Conservation (phyloP, 2,797 vertebrate genomes). For the Coluber constrictor region DNA sequence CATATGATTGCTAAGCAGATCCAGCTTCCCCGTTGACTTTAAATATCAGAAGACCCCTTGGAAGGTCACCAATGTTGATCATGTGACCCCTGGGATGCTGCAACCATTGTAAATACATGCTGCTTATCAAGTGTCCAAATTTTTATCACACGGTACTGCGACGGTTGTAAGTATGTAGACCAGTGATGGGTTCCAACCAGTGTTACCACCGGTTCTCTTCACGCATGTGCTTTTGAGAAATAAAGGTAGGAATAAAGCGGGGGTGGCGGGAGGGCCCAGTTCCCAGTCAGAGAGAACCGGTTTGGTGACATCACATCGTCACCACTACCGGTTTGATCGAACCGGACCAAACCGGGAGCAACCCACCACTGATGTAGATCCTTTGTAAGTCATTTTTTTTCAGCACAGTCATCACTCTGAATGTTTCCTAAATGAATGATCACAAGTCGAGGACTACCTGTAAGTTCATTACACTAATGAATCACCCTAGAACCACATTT, state of each 20-base stretch:
- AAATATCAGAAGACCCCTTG: background rate
- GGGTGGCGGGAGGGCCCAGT: no score
- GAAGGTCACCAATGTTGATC: background rate
- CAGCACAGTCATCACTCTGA: background rate
- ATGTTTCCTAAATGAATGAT: background rate
- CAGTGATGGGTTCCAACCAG: no score
- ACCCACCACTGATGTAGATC: background rate
- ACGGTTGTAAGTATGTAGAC: background rate
- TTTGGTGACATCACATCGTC: no score
- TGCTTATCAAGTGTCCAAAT: background rate
- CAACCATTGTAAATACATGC: background rate
- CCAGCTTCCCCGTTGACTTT: background rate
- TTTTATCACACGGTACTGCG: background rate
- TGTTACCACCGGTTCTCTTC: no score
- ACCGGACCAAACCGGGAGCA: no score
- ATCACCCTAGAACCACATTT: background rate
- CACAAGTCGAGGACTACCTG: background rate
- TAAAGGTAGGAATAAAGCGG: no score
- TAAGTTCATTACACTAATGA: background rate
- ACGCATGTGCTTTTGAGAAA: no score
- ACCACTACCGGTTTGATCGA: no score
- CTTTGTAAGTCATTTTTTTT: background rate
- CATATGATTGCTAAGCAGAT: background rate
- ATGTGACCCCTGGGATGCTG: background rate
- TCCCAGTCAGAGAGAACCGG: no score